Conservation (phyloP, 2,797 vertebrate species). For the Echiichthys vipera region DNA sequence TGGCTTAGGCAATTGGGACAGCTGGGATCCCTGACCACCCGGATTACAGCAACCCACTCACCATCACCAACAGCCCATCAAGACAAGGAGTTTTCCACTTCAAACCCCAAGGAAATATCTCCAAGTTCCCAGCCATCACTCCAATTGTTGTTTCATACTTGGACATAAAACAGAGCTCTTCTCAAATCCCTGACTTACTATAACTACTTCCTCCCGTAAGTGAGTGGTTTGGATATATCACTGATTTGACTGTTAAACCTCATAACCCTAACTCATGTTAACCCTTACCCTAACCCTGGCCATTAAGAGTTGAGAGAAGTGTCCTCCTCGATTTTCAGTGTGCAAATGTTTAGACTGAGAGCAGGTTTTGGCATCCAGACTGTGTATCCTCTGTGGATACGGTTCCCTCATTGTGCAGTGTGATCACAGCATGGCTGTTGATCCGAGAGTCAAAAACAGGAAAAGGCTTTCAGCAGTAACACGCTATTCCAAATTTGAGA, state of each 20-base stretch:
- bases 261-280: too few relatives aligned
- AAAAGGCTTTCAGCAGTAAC: slow-evolving; percentile 58
- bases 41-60: slow-evolving; percentile 66
- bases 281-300: too few relatives aligned
- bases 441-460: slow-evolving; percentile 51
- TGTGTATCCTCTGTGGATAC: slow-evolving; percentile 48
- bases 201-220: slow-evolving; percentile 54
- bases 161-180: slow-evolving; percentile 60
- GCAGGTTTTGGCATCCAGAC: slow-evolving; percentile 37
- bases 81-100: slow-evolving; percentile 67
- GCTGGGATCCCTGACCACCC: slow-evolving; percentile 78
- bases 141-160: slow-evolving; percentile 63
- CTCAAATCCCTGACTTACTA: slow-evolving; percentile 49
- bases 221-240: slow-evolving; percentile 45
- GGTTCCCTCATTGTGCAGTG: slow-evolving; percentile 14
- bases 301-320: slow-evolving; percentile 38
- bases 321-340: slow-evolving; percentile 45
- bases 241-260: slow-evolving; percentile 38
- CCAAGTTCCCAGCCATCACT: slow-evolving; percentile 59
- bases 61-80: slow-evolving; percentile 70
- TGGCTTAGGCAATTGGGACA: slow-evolving; percentile 60
- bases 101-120: slow-evolving; percentile 47
- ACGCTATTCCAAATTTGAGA: slow-evolving; percentile 52
- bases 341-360: slow-evolving; percentile 53
- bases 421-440: slow-evolving; percentile 42